These are phyloP conservation scores for human DNA, from an alignment of 2,113 vertebrate species.

Conservation along the genomic window GRCh38 chr4:89338001-89338500, in stretches of 20 bases:
- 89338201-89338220: background rate
- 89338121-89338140: background rate
- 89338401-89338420: background rate
- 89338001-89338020: background rate
- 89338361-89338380: background rate
- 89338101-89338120: background rate
- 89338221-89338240: background rate
- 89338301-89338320: slow-evolving; percentile 5
- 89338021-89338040: background rate
- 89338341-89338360: background rate
- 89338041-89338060: background rate
- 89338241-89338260: background rate
- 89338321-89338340: background rate
- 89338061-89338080: background rate
- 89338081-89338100: background rate
- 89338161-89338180: background rate
- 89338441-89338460: background rate
- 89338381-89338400: background rate
- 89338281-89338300: background rate
- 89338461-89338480: background rate
- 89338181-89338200: background rate
- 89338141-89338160: background rate
- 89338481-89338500: background rate
- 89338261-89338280: background rate
- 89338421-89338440: background rate